phyloP scores from a whole-genome alignment of 2,888 invertebrate genomes.

The Drosophila paramelanica region DNA sequence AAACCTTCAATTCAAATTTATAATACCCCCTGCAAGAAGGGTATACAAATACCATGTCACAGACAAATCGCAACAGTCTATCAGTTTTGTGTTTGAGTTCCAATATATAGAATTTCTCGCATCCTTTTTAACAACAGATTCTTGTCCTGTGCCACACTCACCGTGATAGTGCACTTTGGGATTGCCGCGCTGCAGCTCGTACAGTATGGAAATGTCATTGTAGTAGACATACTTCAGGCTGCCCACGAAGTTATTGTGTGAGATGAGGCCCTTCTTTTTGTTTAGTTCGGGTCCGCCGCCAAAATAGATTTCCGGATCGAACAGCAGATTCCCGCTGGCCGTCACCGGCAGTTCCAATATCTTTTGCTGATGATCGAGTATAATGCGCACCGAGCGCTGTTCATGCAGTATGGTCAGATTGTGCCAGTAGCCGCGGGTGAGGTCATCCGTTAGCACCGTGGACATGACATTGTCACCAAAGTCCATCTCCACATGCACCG shows the following conservation, averaged over 20 bases:
- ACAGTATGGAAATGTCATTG: slow-evolving; percentile 95
- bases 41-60: slow-evolving; percentile 11
- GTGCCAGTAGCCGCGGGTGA: slow-evolving; percentile 93
- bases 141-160: slow-evolving; percentile 60
- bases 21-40: not conserved
- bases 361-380: slow-evolving; percentile 90
- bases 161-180: slow-evolving; percentile 93
- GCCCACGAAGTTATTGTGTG: slow-evolving; percentile 94
- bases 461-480: slow-evolving; percentile 92
- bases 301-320: slow-evolving; percentile 97
- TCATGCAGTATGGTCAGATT: slow-evolving; percentile 94
- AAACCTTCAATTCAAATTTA: too few species aligned
- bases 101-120: not conserved
- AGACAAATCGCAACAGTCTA: slow-evolving; percentile 20
- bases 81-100: not conserved
- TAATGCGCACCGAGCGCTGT: slow-evolving; percentile 89
- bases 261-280: slow-evolving; percentile 92
- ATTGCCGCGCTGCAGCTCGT: slow-evolving; percentile 93
- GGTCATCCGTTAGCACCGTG: slow-evolving; percentile 88
- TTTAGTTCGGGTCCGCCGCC: slow-evolving; percentile 94
- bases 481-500: slow-evolving; percentile 94
- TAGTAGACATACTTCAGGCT: slow-evolving; percentile 96
- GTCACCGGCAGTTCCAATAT: slow-evolving; percentile 88
- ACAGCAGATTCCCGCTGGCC: slow-evolving; percentile 89
- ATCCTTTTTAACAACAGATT: not conserved